These are phyloP conservation scores for Holothuria scabra DNA, from an alignment of 53 echinoderm and acorn worm genomes.

Conservation along the genomic window DNA sequence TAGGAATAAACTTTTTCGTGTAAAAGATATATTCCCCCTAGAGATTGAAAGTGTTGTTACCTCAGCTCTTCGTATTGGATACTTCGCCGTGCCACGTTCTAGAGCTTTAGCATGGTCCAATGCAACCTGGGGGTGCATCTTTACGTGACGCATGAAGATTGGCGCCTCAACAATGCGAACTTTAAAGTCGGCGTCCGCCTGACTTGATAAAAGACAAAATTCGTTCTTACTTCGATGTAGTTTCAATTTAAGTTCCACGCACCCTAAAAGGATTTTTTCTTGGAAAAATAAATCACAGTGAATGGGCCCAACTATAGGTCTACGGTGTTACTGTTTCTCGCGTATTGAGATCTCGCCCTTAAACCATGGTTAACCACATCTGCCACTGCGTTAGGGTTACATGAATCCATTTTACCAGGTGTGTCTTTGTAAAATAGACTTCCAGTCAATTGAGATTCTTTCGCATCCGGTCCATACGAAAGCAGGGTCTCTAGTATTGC, in stretches of 20 bases:
- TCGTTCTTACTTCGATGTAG: constrained; percentile 59
- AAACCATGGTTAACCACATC: background rate
- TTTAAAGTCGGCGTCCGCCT: constrained; percentile 51
- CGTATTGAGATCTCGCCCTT: background rate
- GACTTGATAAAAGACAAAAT: constrained; percentile 3
- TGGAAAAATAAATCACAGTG: constrained; percentile 67
- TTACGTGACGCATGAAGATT: constrained; percentile 41
- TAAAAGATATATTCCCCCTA: too few species aligned
- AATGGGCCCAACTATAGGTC: constrained; percentile 27
- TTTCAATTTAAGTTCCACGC: constrained; percentile 69
- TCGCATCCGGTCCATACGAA: constrained; percentile 63
- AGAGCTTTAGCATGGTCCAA: constrained; percentile 50
- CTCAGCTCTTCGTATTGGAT: constrained; percentile 37
- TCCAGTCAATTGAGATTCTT: constrained; percentile 61
- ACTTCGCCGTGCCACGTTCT: background rate
- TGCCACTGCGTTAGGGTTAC: background rate
- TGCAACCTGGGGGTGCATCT: constrained; percentile 61
- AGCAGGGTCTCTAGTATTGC: constrained; percentile 68
- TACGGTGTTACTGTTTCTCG: constrained; percentile 23
- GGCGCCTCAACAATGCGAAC: constrained; percentile 41
- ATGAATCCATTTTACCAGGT: background rate
- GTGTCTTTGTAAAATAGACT: constrained; percentile 71
- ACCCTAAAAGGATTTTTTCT: constrained; percentile 56
- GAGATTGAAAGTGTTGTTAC: constrained; percentile 39
- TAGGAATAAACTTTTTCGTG: too few species aligned